Percentiles rank a stretch among this genome's conserved stretches.
Conservation (phyloP, 2,888 invertebrate genomes). For the Phasia obesa region DNA sequence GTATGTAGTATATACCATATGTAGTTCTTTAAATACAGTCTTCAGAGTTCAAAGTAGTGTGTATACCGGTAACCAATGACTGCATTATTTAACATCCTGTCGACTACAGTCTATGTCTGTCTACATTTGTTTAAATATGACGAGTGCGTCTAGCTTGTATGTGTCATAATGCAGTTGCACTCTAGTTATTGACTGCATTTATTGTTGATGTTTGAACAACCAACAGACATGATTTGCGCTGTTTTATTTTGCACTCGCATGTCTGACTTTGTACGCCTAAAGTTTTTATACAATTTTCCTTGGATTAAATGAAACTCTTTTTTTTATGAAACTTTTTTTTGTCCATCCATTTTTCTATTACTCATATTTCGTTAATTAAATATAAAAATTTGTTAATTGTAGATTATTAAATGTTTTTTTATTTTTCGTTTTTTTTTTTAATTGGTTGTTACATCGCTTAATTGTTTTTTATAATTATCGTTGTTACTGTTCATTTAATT, state of each 20-base stretch:
- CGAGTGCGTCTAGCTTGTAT: conserved; percentile 42
- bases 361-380: conserved; percentile 48
- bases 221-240: conserved; percentile 31
- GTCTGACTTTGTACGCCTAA: conserved; percentile 25
- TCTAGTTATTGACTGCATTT: conserved; percentile 43
- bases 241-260: conserved; percentile 19
- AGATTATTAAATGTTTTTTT: conserved; percentile 54
- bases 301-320: conserved; percentile 4
- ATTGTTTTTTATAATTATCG: conserved; percentile 2
- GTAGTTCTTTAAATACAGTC: no score
- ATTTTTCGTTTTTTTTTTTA: conserved; percentile 8
- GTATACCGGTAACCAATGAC: conserved; percentile 4
- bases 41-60: no score
- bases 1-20: no score
- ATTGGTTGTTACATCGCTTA: conserved; percentile 17
- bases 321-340: conserved; percentile 1
- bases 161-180: conserved; percentile 63
- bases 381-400: conserved; percentile 60
- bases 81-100: conserved; percentile 18
- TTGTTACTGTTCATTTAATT: conserved; percentile 1
- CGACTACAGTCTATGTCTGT: background rate
- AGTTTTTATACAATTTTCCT: background rate
- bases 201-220: conserved; percentile 30
- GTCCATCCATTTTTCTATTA: background rate
- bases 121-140: conserved; percentile 29